Base-by-base conservation (phyloP, 2,113 vertebrate species). In the Platysteira castanea region DNA sequence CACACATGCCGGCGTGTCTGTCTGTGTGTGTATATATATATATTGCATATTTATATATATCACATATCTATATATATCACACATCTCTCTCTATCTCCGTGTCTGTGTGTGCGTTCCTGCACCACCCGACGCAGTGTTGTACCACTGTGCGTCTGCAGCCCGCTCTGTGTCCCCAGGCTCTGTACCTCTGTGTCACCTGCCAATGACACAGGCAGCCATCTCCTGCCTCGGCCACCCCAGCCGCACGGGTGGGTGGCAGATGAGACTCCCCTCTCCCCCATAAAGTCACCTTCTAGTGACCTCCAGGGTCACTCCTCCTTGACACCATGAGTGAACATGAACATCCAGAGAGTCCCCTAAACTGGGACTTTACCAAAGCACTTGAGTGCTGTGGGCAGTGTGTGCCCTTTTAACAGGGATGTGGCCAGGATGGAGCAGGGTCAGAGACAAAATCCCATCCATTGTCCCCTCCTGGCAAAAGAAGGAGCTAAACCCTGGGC, bases 61-160 rank as follows among this genome's bases (percentile, higher is more conserved):
- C n/a, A 64, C 24, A 26, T 41, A 57, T 44, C 20, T 91, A 13
- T 90, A 59, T 85, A 80, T 71, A 82, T 80, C 84, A 56, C 33
- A 37, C 79, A 42, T 73, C 20, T 93, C 7, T 87, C 6, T 89
- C 54, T 80, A 24, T 50, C 24, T 92, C 73, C 39, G 0, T 96
- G 93, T 96, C 89, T 96, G 61, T 76, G 88, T 84, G 90, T 95
- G 95, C 93, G 37, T 91, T 90, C 47, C 39, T 9, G 86, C 92
- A 90, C 95, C 93, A 39, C 97, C 81, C 31, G 15, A 67, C 10
- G n/a, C 85, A 89, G 78, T 73, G 89, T 96, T 28, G 77, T 93
- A 31, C 87, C 86, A 49, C 60, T 84, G 39, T 97, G 84, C 89
- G 76, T 97, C 94, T 94, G 68, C 84, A 96, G 96, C 95, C 88